Conservation (phyloP, 1,140 invertebrate species). For the Hyphantria cunea region DNA sequence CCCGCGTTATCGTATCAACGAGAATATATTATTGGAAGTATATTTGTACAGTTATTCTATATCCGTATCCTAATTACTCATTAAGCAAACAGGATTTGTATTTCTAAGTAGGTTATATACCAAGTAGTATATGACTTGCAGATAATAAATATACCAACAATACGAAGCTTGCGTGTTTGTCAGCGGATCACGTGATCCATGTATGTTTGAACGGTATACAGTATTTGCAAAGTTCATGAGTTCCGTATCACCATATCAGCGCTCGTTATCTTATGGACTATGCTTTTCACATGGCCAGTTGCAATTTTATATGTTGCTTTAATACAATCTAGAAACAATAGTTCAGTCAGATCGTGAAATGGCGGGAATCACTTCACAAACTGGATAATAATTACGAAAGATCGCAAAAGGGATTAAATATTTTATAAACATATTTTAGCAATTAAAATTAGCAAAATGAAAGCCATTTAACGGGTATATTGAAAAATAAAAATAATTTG, state of each 20-base stretch:
- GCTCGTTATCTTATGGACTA: constrained; percentile 10
- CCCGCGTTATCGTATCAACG: no score
- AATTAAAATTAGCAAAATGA: no score
- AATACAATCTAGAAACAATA: not conserved
- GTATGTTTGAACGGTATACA: constrained; percentile 4
- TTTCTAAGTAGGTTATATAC: not conserved
- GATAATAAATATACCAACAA: constrained; percentile 2
- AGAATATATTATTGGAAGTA: no score
- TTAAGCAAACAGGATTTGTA: constrained; percentile 1
- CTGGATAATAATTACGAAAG: no score
- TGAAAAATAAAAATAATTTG: no score
- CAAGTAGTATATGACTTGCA: not conserved
- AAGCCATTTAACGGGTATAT: no score
- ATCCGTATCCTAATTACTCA: no score
- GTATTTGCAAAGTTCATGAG: constrained; percentile 22
- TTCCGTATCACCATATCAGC: constrained; percentile 4
- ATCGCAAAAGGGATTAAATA: no score
- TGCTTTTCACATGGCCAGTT: not conserved
- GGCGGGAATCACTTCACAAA: not conserved
- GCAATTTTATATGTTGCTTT: not conserved
- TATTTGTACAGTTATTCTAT: no score
- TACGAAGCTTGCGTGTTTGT: constrained; percentile 1
- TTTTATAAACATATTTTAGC: no score
- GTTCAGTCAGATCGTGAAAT: no score
- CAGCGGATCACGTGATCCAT: constrained; percentile 10